A percentile compares a stretch with the other conserved stretches of the same genome.
Conservation (phyloP, 2,113 vertebrate species). For the Zosterops hypoxanthus region DNA sequence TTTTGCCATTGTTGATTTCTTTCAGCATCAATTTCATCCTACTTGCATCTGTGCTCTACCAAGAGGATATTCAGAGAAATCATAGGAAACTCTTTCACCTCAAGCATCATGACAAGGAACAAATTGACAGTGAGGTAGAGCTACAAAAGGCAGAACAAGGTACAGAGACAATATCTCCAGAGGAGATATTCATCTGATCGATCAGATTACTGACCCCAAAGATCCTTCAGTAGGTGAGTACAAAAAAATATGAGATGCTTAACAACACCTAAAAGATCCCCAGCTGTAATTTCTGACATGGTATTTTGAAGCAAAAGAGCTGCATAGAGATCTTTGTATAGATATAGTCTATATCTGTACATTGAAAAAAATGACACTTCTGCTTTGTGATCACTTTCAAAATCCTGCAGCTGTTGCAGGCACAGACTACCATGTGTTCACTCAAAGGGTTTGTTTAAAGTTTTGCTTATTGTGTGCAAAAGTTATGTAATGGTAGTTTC, state of each 20-base stretch:
- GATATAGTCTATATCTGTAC: not conserved
- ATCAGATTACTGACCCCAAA: not conserved
- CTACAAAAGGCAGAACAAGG: not conserved
- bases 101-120: not conserved
- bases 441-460: not conserved
- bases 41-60: not conserved
- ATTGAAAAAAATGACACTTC: not conserved
- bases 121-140: not conserved
- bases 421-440: not conserved
- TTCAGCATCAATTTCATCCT: not conserved
- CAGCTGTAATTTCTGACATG: not conserved
- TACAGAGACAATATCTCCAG: not conserved
- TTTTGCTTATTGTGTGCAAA: not conserved
- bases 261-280: not conserved
- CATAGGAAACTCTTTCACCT: not conserved
- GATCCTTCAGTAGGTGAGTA: not conserved
- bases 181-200: not conserved
- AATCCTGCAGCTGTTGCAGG: not conserved
- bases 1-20: not conserved
- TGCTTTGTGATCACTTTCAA: not conserved
- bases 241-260: not conserved
- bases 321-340: not conserved
- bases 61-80: not conserved
- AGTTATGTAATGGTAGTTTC: not conserved
- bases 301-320: not conserved